Percentiles rank a stretch among this genome's conserved stretches.
Evolutionary conservation across 1,140 invertebrate species (phyloP).

Genomic region (Dendrolimus punctatus): DNA sequence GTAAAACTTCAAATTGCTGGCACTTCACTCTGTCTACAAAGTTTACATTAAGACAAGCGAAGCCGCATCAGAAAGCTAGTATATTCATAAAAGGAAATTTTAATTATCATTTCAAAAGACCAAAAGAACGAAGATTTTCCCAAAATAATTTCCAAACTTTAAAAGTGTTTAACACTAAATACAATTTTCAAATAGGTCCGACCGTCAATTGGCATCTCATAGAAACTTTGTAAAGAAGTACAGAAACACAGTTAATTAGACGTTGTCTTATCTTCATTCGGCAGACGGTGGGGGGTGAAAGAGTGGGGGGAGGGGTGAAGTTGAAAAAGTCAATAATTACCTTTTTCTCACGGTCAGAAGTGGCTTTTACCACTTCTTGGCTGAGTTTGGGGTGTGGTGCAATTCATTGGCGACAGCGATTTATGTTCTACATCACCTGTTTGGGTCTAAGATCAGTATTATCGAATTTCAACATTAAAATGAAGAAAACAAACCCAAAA

Average conservation of each 20-base stretch:
- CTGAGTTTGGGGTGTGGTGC: slow-evolving; percentile 4
- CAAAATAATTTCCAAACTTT: too few relatives aligned
- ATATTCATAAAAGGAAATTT: too few relatives aligned
- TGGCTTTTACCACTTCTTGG: slow-evolving; percentile 27
- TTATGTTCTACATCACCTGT: not conserved
- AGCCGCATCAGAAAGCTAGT: too few relatives aligned
- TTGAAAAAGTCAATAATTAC: slow-evolving; percentile 51
- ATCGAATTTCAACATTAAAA: too few relatives aligned
- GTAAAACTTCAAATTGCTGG: too few relatives aligned
- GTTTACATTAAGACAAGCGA: too few relatives aligned
- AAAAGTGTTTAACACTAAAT: too few relatives aligned
- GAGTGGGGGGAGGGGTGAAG: slow-evolving; percentile 9
- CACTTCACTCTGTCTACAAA: too few relatives aligned
- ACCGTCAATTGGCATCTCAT: slow-evolving; percentile 6
- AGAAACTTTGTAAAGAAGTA: slow-evolving; percentile 22
- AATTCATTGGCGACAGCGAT: not conserved
- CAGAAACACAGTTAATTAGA: slow-evolving; percentile 35
- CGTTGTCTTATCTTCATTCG: slow-evolving; percentile 32
- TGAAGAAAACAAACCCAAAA: too few relatives aligned
- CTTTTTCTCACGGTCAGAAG: slow-evolving; percentile 38
- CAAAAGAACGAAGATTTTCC: too few relatives aligned
- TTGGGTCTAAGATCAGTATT: too few relatives aligned
- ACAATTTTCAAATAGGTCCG: not conserved
- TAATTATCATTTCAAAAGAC: too few relatives aligned
- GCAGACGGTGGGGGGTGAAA: slow-evolving; percentile 21